Conservation (phyloP, 2,113 vertebrate genomes). For the Odontesthes bonariensis region DNA sequence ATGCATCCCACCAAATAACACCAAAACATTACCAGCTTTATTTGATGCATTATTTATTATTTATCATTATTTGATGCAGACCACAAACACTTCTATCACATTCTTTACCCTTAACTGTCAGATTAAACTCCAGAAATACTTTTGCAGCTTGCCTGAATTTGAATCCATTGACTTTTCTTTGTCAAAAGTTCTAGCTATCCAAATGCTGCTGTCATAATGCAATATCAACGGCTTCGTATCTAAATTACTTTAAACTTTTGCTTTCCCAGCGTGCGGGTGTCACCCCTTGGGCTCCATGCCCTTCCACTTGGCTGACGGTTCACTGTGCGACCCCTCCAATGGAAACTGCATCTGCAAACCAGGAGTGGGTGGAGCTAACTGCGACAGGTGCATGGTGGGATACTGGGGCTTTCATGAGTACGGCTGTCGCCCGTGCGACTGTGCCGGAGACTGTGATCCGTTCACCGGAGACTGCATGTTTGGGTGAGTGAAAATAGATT, state of each 20-base stretch:
- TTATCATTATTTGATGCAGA: too few species aligned
- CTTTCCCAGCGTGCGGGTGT: constrained; percentile 88
- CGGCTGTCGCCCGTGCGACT: constrained; percentile 93
- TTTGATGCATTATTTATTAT: too few species aligned
- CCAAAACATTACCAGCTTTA: too few species aligned
- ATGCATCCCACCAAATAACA: background rate
- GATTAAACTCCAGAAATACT: too few species aligned
- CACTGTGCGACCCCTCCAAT: constrained; percentile 88
- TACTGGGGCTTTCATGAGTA: constrained; percentile 95
- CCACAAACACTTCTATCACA: too few species aligned
- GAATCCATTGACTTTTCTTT: too few species aligned
- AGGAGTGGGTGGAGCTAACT: constrained; percentile 89
- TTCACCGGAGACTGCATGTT: constrained; percentile 90
- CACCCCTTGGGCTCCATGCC: constrained; percentile 88
- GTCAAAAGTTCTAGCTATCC: too few species aligned
- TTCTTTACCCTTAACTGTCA: too few species aligned
- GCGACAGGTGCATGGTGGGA: constrained; percentile 93
- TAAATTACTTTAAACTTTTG: background rate
- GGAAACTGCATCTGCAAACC: constrained; percentile 96
- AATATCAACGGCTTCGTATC: background rate
- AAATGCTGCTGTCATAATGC: too few species aligned
- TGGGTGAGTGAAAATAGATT: constrained; percentile 80
- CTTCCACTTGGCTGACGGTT: constrained; percentile 79
- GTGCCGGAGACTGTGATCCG: constrained; percentile 92
- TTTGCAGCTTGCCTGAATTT: too few species aligned